Evolutionary conservation across 2,888 invertebrate genomes (phyloP), one percentile per base, ranked within the genome.

Genomic region (Sesia bembeciformis): DNA sequence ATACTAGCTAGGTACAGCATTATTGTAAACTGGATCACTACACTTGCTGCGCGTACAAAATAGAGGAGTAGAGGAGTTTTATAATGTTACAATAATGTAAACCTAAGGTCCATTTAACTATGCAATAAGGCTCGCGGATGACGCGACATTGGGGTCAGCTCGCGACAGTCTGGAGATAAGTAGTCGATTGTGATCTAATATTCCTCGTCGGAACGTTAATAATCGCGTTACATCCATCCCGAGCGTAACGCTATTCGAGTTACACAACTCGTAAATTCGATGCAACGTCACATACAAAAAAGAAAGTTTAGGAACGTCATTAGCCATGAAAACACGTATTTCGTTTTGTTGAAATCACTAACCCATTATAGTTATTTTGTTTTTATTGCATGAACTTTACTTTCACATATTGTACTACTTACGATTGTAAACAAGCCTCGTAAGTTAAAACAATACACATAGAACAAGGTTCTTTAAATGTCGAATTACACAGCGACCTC

Each of bases 401-500:
- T 23, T 23, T 23, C 23, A 23, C 23, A 23, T 23, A 23, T 23
- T 23, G 23, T 23, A 23, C 23, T 23, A 23, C 39, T 23, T 40
- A 49, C 3, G 23, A 40, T 7, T 53, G 43, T 53, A 40, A 53
- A 54, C 49, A 54, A 53, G 52, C 52, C 53, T n/a, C n/a, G 53
- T 54, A 54, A 49, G 54, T 46, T 55, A 54, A 52, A 50, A 57
- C 55, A 57, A 54, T 52, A 49, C 52, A 39, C 46, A 8, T 4
- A 58, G 71, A 64, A 70, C 78, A 80, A 81, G 81, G 81, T 67
- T 74, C 67, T 74, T 73, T 78, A 78, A 79, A 84, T 80, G 80
- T 74, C 81, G 46, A 58, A 52, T 40, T 7, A 52, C 39, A 52
- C 50, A 40, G 52, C 76, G 80, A 79, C 81, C 83, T 80, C 73